Evolutionary conservation across 1,140 invertebrate genomes (phyloP).

Genomic region (Drosophila kurseongensis): DNA sequence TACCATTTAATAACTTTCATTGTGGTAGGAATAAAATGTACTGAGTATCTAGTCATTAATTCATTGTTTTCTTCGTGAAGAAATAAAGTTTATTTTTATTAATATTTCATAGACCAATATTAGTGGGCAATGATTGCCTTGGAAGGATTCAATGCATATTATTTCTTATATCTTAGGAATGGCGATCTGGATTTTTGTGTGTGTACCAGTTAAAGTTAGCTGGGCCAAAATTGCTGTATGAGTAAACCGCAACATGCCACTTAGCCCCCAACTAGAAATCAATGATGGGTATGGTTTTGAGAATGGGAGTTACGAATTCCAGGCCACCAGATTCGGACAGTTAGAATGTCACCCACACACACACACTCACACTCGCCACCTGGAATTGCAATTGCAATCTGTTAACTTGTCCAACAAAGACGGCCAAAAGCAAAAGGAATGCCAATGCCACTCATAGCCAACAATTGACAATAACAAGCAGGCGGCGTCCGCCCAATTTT

Average conservation of each 20-base stretch:
- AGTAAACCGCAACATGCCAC: conserved; percentile 68
- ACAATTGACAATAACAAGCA: conserved; percentile 80
- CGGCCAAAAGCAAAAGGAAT: conserved; percentile 9
- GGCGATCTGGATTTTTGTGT: no score
- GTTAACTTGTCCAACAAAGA: conserved; percentile 56
- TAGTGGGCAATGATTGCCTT: no score
- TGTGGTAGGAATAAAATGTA: no score
- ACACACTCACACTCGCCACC: conserved; percentile 18
- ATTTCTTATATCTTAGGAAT: no score
- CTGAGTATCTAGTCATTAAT: no score
- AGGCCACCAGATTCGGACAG: conserved; percentile 61
- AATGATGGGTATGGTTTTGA: conserved; percentile 32
- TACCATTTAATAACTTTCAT: no score
- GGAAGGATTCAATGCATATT: no score
- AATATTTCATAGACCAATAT: no score
- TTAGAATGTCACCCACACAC: conserved; percentile 75
- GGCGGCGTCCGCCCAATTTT: conserved; percentile 74
- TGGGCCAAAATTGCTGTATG: conserved; percentile 57
- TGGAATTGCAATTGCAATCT: conserved; percentile 42
- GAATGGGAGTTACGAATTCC: conserved; percentile 49
- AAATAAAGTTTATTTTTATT: no score
- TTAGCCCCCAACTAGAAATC: conserved; percentile 63
- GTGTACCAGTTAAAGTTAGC: conserved; percentile 47
- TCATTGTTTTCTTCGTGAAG: no score
- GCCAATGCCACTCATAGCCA: conserved; percentile 59